phyloP scores from a whole-genome alignment of 2,113 vertebrate species.

The Pelodiscus sinensis region DNA sequence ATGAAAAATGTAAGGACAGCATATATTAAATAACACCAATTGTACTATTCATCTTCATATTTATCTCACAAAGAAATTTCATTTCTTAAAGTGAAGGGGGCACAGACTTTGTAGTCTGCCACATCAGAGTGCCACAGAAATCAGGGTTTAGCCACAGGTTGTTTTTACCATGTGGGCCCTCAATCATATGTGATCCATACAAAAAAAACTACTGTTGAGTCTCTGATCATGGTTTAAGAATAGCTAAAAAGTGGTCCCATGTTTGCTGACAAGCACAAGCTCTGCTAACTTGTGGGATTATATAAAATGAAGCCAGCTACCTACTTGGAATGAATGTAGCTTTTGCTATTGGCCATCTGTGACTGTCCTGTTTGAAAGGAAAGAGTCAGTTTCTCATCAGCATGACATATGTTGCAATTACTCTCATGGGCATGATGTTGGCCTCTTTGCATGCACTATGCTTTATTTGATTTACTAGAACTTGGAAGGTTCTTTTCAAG shows the following conservation, averaged over 20 bases:
- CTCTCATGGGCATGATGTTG: not conserved
- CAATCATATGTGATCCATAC: not conserved
- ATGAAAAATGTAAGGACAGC: not conserved
- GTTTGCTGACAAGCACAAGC: not conserved
- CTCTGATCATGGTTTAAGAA: not conserved
- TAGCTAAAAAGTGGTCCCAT: not conserved
- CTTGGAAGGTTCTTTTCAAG: not conserved
- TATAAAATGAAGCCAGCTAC: not conserved
- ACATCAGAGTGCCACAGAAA: not conserved
- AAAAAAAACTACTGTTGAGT: not conserved
- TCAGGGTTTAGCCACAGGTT: not conserved
- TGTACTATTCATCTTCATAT: not conserved
- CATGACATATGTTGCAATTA: not conserved
- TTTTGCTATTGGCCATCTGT: not conserved
- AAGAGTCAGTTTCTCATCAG: not conserved
- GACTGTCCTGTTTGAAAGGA: not conserved
- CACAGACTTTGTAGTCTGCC: not conserved
- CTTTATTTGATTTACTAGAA: not conserved
- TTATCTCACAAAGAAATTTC: not conserved
- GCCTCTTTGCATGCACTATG: not conserved
- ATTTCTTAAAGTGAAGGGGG: not conserved
- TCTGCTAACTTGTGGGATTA: not conserved
- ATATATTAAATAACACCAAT: not conserved
- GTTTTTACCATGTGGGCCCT: not conserved
- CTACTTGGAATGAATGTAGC: not conserved